These are phyloP conservation scores for Synaphobranchus kaupii DNA, from an alignment of 2,797 vertebrate species.

Conservation along the genomic window DNA sequence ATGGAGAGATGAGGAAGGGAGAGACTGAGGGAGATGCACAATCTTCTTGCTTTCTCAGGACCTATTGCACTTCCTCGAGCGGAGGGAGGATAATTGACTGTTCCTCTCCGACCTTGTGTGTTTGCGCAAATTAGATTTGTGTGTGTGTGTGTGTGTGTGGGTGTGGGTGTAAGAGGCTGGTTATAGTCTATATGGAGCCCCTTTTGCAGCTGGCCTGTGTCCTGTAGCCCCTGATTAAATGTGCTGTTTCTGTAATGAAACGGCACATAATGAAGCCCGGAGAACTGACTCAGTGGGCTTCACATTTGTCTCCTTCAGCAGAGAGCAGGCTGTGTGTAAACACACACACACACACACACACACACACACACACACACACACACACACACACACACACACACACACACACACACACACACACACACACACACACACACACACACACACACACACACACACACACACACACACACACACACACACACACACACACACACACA, in stretches of 20 bases:
- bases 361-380: background rate
- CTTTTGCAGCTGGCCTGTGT: slow-evolving; percentile 65
- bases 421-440: background rate
- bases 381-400: background rate
- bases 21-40: background rate
- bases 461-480: background rate
- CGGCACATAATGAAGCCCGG: slow-evolving; percentile 34
- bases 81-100: background rate
- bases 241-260: slow-evolving; percentile 61
- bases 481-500: background rate
- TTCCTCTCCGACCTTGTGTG: background rate
- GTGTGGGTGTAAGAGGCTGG: background rate
- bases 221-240: slow-evolving; percentile 62
- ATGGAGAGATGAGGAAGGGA: background rate
- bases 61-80: too few species aligned
- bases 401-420: background rate
- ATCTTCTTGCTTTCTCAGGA: background rate
- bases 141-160: slow-evolving; percentile 24
- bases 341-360: background rate
- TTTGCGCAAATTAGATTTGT: slow-evolving; percentile 36
- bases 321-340: background rate
- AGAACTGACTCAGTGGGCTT: background rate
- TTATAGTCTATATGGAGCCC: slow-evolving; percentile 40
- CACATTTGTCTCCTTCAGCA: background rate
- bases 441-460: background rate